phyloP scores from a whole-genome alignment of 2,888 invertebrate genomes.

The Nomada fabriciana region DNA sequence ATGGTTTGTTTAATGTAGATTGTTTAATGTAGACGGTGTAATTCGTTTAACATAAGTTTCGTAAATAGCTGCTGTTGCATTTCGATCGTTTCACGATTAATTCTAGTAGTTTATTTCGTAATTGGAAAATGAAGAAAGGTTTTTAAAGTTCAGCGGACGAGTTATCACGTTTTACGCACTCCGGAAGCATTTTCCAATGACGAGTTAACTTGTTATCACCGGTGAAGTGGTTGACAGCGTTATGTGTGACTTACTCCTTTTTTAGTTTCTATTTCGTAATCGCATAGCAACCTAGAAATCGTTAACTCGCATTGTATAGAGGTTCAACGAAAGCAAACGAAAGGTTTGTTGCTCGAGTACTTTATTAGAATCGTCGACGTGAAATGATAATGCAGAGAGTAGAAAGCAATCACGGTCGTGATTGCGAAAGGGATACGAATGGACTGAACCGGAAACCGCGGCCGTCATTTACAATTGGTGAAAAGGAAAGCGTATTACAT shows the following conservation, averaged over 20 bases:
- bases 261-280: neutral
- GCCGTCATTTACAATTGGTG: slow-evolving; percentile 33
- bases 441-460: slow-evolving; percentile 38
- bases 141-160: too few species aligned
- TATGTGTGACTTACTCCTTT: neutral
- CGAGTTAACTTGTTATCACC: too few species aligned
- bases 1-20: neutral
- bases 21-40: neutral
- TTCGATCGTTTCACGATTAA: too few species aligned
- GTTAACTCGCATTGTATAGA: neutral
- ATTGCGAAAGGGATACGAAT: slow-evolving; percentile 43
- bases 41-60: neutral
- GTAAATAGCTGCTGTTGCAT: neutral
- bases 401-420: slow-evolving; percentile 14
- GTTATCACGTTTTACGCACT: too few species aligned
- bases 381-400: slow-evolving; percentile 9
- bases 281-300: neutral
- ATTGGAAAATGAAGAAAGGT: too few species aligned
- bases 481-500: slow-evolving; percentile 46
- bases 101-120: neutral
- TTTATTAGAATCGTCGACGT: neutral
- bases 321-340: neutral
- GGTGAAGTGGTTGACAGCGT: neutral
- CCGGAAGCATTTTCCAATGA: too few species aligned
- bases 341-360: neutral